phyloP scores from a whole-genome alignment of 1,140 invertebrate species.

The Forficula auricularia region DNA sequence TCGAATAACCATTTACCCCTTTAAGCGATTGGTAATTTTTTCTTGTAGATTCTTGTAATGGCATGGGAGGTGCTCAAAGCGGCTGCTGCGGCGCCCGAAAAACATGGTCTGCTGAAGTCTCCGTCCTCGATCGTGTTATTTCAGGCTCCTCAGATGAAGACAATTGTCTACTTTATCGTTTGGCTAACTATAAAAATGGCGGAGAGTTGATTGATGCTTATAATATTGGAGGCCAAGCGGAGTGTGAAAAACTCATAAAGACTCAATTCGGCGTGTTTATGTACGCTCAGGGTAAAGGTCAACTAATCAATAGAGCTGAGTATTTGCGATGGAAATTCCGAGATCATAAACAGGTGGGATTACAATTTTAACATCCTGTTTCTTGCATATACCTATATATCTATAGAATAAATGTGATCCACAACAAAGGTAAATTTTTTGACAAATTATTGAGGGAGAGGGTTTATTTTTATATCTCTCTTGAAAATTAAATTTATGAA shows the following conservation, averaged over 20 bases:
- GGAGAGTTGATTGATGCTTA: conserved; percentile 74
- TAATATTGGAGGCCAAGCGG: conserved; percentile 52
- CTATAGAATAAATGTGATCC: neutral
- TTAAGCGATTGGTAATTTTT: too few species aligned
- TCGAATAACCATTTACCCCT: too few species aligned
- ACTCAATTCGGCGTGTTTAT: conserved; percentile 78
- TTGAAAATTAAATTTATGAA: too few species aligned
- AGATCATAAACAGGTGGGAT: conserved; percentile 54
- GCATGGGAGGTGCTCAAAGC: conserved; percentile 9
- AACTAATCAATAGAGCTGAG: conserved; percentile 73
- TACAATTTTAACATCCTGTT: too few species aligned
- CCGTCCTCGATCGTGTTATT: conserved; percentile 70
- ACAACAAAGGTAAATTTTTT: neutral
- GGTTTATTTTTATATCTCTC: too few species aligned
- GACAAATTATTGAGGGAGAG: too few species aligned
- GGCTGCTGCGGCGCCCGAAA: conserved; percentile 13
- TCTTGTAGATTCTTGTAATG: too few species aligned
- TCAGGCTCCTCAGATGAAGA: conserved; percentile 24
- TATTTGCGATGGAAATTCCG: conserved; percentile 85
- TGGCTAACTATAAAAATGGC: conserved; percentile 81
- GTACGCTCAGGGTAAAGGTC: conserved; percentile 75
- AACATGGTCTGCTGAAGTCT: conserved; percentile 34
- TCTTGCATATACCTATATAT: conserved; percentile 4
- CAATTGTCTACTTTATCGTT: conserved; percentile 29
- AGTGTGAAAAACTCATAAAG: conserved; percentile 70